phyloP scores from a whole-genome alignment of 2,888 invertebrate genomes.

The Epistrophe grossulariae region DNA sequence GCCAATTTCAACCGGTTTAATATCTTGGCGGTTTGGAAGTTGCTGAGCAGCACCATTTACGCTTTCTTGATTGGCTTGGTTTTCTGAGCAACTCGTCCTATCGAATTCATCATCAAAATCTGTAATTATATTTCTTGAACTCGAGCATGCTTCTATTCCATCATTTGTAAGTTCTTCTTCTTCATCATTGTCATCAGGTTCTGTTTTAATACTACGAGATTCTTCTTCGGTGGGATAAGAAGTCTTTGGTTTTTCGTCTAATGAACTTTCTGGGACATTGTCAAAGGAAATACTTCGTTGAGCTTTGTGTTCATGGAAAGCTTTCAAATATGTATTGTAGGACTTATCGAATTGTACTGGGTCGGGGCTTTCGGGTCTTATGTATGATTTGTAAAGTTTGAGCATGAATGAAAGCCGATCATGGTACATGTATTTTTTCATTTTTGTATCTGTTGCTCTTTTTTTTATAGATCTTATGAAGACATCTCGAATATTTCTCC shows the following conservation, averaged over 20 bases:
- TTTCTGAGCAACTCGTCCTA: background rate
- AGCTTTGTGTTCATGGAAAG: background rate
- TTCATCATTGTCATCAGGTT: background rate
- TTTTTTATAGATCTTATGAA: conserved; percentile 22
- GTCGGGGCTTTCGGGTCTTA: background rate
- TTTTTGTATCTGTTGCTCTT: conserved; percentile 14
- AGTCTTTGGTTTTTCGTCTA: background rate
- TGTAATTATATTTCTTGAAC: background rate
- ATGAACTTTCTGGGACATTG: background rate
- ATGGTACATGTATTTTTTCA: conserved; percentile 18
- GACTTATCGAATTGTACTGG: background rate
- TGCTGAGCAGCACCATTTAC: background rate
- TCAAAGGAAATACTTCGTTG: background rate
- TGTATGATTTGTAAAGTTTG: conserved; percentile 3
- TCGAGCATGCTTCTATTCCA: background rate
- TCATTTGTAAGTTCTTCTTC: background rate
- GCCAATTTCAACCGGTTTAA: background rate
- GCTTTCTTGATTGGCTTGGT: background rate
- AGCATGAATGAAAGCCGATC: conserved; percentile 24
- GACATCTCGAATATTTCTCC: conserved; percentile 16
- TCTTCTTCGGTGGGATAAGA: background rate
- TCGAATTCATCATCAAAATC: conserved; percentile 7
- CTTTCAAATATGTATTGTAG: background rate
- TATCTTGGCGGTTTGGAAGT: background rate
- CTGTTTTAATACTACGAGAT: background rate